These are phyloP conservation scores for Leptopterna dolabrata DNA, from an alignment of 2,888 invertebrate genomes.

Conservation along the genomic window DNA sequence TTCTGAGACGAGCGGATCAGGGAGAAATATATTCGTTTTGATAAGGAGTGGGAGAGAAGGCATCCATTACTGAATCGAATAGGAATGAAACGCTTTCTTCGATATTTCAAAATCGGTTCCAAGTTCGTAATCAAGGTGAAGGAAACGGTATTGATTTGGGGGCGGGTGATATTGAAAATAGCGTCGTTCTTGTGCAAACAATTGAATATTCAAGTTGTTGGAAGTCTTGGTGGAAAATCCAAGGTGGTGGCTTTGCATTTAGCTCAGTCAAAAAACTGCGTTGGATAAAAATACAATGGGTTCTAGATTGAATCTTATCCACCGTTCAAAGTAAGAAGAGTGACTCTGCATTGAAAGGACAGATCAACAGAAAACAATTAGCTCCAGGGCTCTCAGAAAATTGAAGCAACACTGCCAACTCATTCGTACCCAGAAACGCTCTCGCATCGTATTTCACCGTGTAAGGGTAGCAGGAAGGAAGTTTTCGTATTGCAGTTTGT, in stretches of 20 bases:
- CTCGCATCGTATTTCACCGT: too few species aligned
- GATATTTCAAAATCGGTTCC: neutral
- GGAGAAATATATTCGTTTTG: neutral
- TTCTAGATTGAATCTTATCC: too few species aligned
- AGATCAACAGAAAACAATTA: too few species aligned
- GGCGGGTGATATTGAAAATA: neutral
- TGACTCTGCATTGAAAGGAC: too few species aligned
- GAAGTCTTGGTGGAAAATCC: neutral
- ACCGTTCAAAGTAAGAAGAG: too few species aligned
- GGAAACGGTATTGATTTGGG: neutral
- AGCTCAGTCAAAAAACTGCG: too few species aligned
- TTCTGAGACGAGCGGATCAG: neutral
- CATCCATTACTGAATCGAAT: neutral
- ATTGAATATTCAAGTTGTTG: neutral
- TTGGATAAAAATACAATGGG: too few species aligned
- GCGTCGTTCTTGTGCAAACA: neutral
- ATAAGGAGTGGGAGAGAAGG: neutral
- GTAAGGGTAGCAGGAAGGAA: too few species aligned
- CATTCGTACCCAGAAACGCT: too few species aligned
- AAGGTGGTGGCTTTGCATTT: neutral
- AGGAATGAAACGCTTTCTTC: neutral
- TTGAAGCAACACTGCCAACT: too few species aligned
- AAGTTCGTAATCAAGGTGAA: neutral
- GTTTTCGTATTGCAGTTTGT: too few species aligned
- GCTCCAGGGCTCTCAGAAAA: too few species aligned